phyloP scores from a whole-genome alignment of 2,113 vertebrate genomes.

The Machaerirhynchus nigripectus region DNA sequence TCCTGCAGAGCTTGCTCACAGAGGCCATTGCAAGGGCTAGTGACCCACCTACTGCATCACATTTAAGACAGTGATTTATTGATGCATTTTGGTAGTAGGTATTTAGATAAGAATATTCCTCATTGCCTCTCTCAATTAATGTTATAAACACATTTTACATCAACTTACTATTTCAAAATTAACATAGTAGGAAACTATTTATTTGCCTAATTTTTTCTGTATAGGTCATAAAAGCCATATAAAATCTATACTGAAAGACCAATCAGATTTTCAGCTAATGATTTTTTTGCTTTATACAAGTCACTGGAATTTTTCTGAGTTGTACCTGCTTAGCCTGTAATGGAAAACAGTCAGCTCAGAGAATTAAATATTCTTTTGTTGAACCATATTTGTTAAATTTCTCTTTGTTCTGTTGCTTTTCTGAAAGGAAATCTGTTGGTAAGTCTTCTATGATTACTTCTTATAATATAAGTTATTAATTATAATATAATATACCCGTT shows the following conservation, averaged over 20 bases:
- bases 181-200: not conserved
- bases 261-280: not conserved
- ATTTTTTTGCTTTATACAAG: not conserved
- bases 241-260: not conserved
- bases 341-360: not conserved
- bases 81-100: not conserved
- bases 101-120: not conserved
- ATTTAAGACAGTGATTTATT: not conserved
- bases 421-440: not conserved
- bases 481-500: too few species aligned
- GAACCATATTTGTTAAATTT: not conserved
- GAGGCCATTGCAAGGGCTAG: not conserved
- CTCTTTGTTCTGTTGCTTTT: not conserved
- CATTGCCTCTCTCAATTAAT: rapidly evolving
- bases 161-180: not conserved
- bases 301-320: not conserved
- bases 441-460: not conserved
- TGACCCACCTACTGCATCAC: not conserved
- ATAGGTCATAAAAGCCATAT: not conserved
- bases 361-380: not conserved
- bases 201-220: not conserved
- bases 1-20: not conserved
- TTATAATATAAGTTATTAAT: not conserved
- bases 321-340: not conserved
- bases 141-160: not conserved